Base-by-base conservation (phyloP, 2,888 invertebrate genomes). In the Leucoptera coffeella region DNA sequence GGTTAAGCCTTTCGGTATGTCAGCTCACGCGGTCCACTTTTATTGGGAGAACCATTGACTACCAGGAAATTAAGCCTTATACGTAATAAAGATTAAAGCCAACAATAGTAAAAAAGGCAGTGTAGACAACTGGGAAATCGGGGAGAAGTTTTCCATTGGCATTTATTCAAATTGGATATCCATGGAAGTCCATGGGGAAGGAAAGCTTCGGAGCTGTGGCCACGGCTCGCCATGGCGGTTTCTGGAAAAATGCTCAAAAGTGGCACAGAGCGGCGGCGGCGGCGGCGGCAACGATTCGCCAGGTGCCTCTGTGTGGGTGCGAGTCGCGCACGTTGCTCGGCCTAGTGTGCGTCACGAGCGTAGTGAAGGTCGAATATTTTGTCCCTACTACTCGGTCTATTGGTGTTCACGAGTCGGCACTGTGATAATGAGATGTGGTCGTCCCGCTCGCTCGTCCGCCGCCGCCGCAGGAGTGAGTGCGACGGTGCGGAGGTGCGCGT, bases 311-410 rank as follows among this genome's bases (percentile, higher is more conserved):
- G 57, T 59, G 50, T 50, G 62, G 39, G 41, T 56, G 43, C 44
- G 46, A 45, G 48, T 48, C 47, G 47, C 48, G 14, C 27, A 39
- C 22, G 15, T n/a, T 19, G 22, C 21, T 19, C 21, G 29, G 27
- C 29, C n/a, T 10, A 21, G 34, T 32, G 35, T 34, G 29, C 22
- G 33, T 31, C 27, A 24, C 36, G 38, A 58, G 61, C 58, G 52
- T 60, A 71, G 64, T 69, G 69, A 69, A 72, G 69, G 67, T 69
- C 71, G 69, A 65, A 65, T 65, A 62, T 58, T 60, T 61, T 52
- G 58, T 61, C 67, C 65, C 64, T 59, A 62, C 67, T 65, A 60
- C 59, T 56, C 62, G 61, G 59, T 62, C 58, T 65, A 71, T 71
- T 69, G 71, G 69, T 55, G 64, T 62, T 69, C 64, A 59, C 59